These are phyloP conservation scores for Amphipyra berbera DNA, from an alignment of 2,888 invertebrate species.

Conservation along the genomic window DNA sequence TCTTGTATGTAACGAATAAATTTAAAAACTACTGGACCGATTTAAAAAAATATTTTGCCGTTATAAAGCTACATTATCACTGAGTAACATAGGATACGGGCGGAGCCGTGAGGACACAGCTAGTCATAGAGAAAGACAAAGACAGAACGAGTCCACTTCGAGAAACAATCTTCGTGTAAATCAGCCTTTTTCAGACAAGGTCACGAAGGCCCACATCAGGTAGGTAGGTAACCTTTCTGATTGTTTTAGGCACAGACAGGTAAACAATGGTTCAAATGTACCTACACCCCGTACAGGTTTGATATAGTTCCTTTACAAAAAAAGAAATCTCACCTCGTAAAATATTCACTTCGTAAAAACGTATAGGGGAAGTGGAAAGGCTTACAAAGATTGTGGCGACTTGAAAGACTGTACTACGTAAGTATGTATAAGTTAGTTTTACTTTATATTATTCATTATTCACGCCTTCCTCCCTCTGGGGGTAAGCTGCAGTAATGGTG, in stretches of 20 bases:
- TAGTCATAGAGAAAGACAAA: no score
- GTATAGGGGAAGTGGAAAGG: slow-evolving; percentile 49
- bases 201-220: no score
- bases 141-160: no score
- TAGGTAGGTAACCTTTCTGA: slow-evolving; percentile 1
- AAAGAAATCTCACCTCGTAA: slow-evolving; percentile 47
- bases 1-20: no score
- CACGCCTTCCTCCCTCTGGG: slow-evolving; percentile 5
- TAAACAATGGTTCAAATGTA: slow-evolving; percentile 24
- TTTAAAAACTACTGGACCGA: no score
- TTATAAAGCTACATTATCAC: no score
- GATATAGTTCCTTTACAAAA: slow-evolving; percentile 43
- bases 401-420: slow-evolving; percentile 22
- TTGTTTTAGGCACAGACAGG: background rate
- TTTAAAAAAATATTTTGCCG: no score
- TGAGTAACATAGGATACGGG: no score
- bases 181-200: no score
- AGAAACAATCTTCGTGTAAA: no score
- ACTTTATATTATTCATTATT: slow-evolving; percentile 42
- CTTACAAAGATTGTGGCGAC: slow-evolving; percentile 47
- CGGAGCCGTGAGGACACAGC: no score
- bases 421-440: slow-evolving; percentile 33
- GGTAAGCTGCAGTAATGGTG: slow-evolving; percentile 1
- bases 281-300: slow-evolving; percentile 40
- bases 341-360: slow-evolving; percentile 54